phyloP scores from a whole-genome alignment of 2,113 vertebrate species.

The Rutilus rutilus region DNA sequence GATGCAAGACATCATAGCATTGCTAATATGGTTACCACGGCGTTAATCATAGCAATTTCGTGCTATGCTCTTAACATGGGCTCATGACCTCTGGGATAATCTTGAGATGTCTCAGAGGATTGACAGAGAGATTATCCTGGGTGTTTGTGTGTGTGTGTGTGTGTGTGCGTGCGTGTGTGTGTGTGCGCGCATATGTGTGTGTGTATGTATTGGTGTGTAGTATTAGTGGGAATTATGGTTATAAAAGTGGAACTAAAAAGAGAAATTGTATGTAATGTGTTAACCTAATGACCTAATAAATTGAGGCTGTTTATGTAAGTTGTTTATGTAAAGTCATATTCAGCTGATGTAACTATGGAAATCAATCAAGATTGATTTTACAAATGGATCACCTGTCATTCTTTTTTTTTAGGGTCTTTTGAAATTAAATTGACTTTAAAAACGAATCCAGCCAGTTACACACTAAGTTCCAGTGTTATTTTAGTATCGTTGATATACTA shows the following conservation, averaged over 20 bases:
- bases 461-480: neutral
- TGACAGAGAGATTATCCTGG: constrained; percentile 3
- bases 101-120: constrained; percentile 21
- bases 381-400: neutral
- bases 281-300: constrained; percentile 19
- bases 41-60: too few species aligned
- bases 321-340: neutral
- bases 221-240: constrained; percentile 19
- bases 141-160: too few species aligned
- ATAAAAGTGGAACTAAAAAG: neutral
- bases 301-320: neutral
- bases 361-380: constrained; percentile 14
- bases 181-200: neutral
- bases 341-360: neutral
- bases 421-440: neutral
- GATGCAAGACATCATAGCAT: too few species aligned
- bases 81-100: constrained; percentile 11
- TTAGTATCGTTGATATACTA: neutral
- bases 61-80: neutral
- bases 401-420: neutral
- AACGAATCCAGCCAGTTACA: neutral
- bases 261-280: neutral
- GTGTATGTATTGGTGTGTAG: neutral
- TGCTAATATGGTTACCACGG: too few species aligned
- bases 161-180: neutral